Evolutionary conservation across 1,140 invertebrate species (phyloP), one percentile per base, ranked within the genome.

Genomic region (Cotesia glomerata): DNA sequence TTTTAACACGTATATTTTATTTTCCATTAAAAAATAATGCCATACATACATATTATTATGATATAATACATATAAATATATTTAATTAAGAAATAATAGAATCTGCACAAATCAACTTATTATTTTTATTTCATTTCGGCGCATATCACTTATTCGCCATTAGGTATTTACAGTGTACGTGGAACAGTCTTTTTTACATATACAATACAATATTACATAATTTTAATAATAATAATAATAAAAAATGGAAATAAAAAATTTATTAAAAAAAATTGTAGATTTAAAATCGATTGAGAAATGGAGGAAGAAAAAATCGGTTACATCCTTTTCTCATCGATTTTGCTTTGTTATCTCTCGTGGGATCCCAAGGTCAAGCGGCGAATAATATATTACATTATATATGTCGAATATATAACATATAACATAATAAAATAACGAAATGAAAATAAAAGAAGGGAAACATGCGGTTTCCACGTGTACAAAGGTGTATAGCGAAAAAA

Each of bases 11-110:
- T 86, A 86, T 84, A 85, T 84, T 86, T 86, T 80, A 85, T 76
- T 84, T 83, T 84, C 80, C 82, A 81, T 86, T 85, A 78, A 86
- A 86, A 86, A 86, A 86, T 86, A 86, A 86, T 85, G 83, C 83
- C 80, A 73, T 84, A 82, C 83, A 84, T 80, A 54, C 84, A 85
- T 80, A 54, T 63, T 62, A 14, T 49, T 66, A 66, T 14, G 5
- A 18, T 14, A 54, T 54, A 18, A 58, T 58, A 58, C 56, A 58
- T 16, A 18, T 54, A 54, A 16, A 18, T 18, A 26, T 18, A 18
- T 18, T 18, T 77, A 76, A 79, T 81, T 83, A 81, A 71, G 82
- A 85, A 85, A 85, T 85, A 82, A 85, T 85, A 85, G 77, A 85
- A 85, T 85, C 81, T 85, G 83, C 83, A 85, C 81, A 85, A 85